Evolutionary conservation across 2,797 vertebrate species (phyloP).

Genomic region (Clarias pachynema): DNA sequence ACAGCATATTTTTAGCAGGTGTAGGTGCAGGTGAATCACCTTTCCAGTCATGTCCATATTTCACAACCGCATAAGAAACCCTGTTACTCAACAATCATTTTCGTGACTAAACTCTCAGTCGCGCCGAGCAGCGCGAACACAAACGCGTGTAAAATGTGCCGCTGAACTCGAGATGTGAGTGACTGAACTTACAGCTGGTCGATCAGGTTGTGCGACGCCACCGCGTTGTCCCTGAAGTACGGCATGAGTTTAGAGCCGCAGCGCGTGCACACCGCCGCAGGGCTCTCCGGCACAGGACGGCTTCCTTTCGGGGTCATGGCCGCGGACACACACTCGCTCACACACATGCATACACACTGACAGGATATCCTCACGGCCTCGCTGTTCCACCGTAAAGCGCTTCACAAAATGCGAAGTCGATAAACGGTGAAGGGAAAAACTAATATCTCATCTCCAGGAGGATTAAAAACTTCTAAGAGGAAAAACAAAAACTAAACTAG

Average conservation of each 20-base stretch:
- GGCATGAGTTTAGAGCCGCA: conserved; percentile 88
- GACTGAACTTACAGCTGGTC: conserved; percentile 87
- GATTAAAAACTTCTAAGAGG: neutral
- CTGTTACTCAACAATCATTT: conserved; percentile 21
- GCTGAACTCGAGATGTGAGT: neutral
- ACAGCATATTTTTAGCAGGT: too few species aligned
- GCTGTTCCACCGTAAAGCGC: conserved; percentile 21
- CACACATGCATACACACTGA: neutral
- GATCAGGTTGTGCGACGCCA: conserved; percentile 88
- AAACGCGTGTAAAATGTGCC: neutral
- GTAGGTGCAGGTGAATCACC: conserved; percentile 52
- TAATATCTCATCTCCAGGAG: neutral
- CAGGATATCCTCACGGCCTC: conserved; percentile 35
- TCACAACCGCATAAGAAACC: conserved; percentile 43
- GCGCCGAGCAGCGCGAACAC: too few species aligned
- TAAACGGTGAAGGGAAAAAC: neutral
- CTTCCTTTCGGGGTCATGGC: conserved; percentile 80
- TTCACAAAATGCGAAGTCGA: neutral
- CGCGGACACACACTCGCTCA: conserved; percentile 23
- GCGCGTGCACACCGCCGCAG: conserved; percentile 77
- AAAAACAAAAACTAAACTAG: neutral
- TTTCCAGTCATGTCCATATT: conserved; percentile 46
- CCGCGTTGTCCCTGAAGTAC: conserved; percentile 87
- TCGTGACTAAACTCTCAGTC: neutral
- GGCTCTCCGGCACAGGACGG: conserved; percentile 69